Percentiles rank a stretch among this genome's conserved stretches.
Evolutionary conservation across 2,888 invertebrate species (phyloP).

Genomic region (Carpatolechia fugitivella): DNA sequence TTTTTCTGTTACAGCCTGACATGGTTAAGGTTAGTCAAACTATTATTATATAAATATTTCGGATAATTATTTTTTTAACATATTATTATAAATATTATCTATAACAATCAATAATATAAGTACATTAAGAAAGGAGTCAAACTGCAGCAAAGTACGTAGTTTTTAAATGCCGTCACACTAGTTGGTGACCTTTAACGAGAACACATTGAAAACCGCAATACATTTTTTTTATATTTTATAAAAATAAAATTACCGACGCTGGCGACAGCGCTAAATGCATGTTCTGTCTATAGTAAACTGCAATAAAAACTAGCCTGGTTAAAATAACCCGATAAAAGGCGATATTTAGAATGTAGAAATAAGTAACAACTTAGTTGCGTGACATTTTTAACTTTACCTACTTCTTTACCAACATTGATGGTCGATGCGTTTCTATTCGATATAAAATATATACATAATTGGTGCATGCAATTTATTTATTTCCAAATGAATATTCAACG

Average conservation of each 20-base stretch:
- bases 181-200: slow-evolving; percentile 15
- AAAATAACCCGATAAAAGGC: slow-evolving; percentile 26
- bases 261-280: slow-evolving; percentile 19
- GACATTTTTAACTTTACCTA: slow-evolving; percentile 20
- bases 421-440: slow-evolving; percentile 12
- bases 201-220: slow-evolving; percentile 15
- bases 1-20: slow-evolving; percentile 8
- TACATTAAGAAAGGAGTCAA: no score
- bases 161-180: slow-evolving; percentile 8
- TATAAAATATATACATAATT: slow-evolving; percentile 19
- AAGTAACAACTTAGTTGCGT: slow-evolving; percentile 21
- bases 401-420: slow-evolving; percentile 1
- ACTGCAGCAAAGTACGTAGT: neutral
- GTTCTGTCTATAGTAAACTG: slow-evolving; percentile 14
- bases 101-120: no score
- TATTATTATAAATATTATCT: neutral
- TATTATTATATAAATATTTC: neutral
- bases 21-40: slow-evolving; percentile 3
- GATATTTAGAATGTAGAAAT: slow-evolving; percentile 27
- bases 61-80: neutral
- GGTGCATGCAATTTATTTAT: slow-evolving; percentile 24
- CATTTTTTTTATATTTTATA: slow-evolving; percentile 7
- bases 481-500: slow-evolving; percentile 10
- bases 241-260: slow-evolving; percentile 16
- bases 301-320: slow-evolving; percentile 28